Conservation (phyloP, 2,888 invertebrate genomes). For the Polymixis lichenea region DNA sequence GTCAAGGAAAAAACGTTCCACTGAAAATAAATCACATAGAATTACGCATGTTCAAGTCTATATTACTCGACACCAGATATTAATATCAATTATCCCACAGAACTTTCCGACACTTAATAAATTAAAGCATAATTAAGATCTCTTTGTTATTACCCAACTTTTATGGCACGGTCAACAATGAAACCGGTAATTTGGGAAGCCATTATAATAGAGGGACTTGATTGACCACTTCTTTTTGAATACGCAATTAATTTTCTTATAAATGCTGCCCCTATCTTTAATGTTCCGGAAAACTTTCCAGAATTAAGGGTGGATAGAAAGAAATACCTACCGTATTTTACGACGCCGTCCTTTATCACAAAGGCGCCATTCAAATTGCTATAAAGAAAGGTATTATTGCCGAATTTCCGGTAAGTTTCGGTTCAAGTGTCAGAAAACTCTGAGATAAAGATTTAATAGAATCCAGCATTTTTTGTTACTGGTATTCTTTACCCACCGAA, state of each 20-base stretch:
- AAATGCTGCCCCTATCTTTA: conserved; percentile 31
- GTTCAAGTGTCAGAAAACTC: background rate
- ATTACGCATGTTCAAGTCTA: conserved; percentile 26
- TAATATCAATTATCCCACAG: conserved; percentile 42
- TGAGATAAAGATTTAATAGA: conserved; percentile 28
- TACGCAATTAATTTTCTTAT: conserved; percentile 45
- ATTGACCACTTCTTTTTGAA: conserved; percentile 47
- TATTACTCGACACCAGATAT: conserved; percentile 39
- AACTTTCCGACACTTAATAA: conserved; percentile 30
- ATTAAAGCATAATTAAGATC: conserved; percentile 49
- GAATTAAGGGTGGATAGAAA: conserved; percentile 18
- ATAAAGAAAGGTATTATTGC: conserved; percentile 35
- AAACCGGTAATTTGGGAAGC: conserved; percentile 36
- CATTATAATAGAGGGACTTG: conserved; percentile 40
- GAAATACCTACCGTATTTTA: conserved; percentile 15
- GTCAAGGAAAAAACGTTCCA: conserved; percentile 15
- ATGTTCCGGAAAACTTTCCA: conserved; percentile 25
- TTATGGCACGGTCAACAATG: conserved; percentile 46
- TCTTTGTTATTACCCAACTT: conserved; percentile 49
- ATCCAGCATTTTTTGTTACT: background rate
- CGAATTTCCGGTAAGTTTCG: conserved; percentile 38
- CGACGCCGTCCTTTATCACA: conserved; percentile 12
- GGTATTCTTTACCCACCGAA: conserved; percentile 1
- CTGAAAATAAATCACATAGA: conserved; percentile 41
- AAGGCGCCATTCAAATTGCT: conserved; percentile 26